Base-by-base conservation (phyloP, 1,140 invertebrate species). In the Temnothorax curvispinosus region DNA sequence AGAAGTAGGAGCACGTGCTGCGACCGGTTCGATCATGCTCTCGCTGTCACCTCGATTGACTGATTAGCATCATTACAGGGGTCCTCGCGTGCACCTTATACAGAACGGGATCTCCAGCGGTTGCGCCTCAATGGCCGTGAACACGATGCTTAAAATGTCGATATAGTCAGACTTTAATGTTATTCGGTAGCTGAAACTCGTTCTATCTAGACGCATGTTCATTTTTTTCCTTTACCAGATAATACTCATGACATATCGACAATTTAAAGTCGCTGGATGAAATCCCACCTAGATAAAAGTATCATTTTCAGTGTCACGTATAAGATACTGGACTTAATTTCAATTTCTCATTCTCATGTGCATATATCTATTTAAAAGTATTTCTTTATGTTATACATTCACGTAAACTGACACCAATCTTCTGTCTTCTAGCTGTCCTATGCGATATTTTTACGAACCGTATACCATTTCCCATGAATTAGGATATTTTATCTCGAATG, bases 1-100 rank as follows among this genome's bases (percentile, higher is more conserved):
- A 64, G 60, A 52, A 71, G 52, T 85, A 86, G 85, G 71, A 88
- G 90, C 88, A 89, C 88, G 85, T 87, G 92, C 85, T 90, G 50
- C 80, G 85, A 90, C 86, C 87, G 90, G 85, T 90, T 92, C 82
- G 76, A 90, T 88, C 60, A 60, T 75, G 64, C 64, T 74, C 47
- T 77, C n/a, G 58, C 67, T 90, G 91, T 92, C 91, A 87, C 54
- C 82, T 78, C 50, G 82, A 91, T 91, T 92, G 91, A 93, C 91
- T 88, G 92, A 92, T 92, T 91, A 90, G 84, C 87, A 89, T 92
- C 87, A 89, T 93, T 92, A 91, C 69, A 71, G 65, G 47, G 47
- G 87, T 90, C 76, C 74, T 32, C 54, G 41, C 50, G 41, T 72
- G 67, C 69, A 71, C 62, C 60, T 82, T 81, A 69, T 71, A 67